A percentile compares a stretch with the other conserved stretches of the same genome.
These are phyloP conservation scores for Lagopus leucura DNA, from an alignment of 2,113 vertebrate genomes.

Conservation along the genomic window DNA sequence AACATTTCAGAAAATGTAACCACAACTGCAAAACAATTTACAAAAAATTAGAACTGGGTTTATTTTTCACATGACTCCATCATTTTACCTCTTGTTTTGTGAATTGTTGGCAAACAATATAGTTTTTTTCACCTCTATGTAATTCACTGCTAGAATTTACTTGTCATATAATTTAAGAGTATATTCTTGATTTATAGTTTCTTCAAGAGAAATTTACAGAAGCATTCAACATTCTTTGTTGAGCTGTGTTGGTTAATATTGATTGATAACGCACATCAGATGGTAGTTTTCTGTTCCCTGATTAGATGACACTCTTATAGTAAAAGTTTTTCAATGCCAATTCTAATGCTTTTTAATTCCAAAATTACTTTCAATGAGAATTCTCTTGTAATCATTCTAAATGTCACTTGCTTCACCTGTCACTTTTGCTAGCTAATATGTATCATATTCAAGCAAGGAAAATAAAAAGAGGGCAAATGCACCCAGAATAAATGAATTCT, in stretches of 20 bases:
- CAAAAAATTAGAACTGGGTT: neutral
- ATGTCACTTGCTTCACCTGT: neutral
- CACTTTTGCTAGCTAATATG: neutral
- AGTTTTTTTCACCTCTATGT: neutral
- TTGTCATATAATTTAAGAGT: neutral
- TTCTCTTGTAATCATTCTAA: slow-evolving; percentile 25
- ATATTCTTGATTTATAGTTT: slow-evolving; percentile 50
- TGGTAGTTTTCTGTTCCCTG: slow-evolving; percentile 33
- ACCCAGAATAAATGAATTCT: neutral
- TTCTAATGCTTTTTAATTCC: slow-evolving; percentile 42
- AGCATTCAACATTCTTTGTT: slow-evolving; percentile 9
- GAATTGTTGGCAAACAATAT: neutral
- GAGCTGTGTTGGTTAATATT: slow-evolving; percentile 22
- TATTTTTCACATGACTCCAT: neutral
- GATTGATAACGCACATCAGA: neutral
- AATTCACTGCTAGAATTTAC: slow-evolving; percentile 6
- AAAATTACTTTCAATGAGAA: slow-evolving; percentile 1
- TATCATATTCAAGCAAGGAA: neutral
- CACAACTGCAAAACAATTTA: neutral
- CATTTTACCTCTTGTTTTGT: neutral
- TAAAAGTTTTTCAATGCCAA: neutral
- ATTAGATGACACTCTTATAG: slow-evolving; percentile 15
- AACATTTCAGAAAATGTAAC: neutral
- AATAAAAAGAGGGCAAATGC: neutral
- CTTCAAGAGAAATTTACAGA: slow-evolving; percentile 30